Evolutionary conservation across 2,113 vertebrate genomes (phyloP).

Genomic region (Deroptyus accipitrinus): DNA sequence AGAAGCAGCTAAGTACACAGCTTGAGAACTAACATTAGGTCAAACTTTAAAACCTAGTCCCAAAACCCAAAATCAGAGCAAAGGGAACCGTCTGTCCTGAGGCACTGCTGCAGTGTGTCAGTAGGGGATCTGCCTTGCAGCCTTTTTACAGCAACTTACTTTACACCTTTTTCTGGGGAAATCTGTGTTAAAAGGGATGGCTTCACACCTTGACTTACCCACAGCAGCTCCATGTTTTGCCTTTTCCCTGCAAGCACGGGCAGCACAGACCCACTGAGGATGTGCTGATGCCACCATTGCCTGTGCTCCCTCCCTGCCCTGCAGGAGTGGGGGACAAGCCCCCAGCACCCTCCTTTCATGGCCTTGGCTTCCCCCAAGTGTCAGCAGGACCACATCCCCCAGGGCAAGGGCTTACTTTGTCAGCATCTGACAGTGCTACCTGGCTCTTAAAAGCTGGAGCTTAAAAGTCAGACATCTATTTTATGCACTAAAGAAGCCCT

Average conservation of each 20-base stretch:
- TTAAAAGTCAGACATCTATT: neutral
- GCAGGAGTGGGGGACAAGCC: neutral
- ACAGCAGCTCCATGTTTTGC: neutral
- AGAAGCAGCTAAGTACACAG: neutral
- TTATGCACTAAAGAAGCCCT: neutral
- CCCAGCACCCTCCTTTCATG: rapidly evolving
- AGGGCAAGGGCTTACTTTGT: neutral
- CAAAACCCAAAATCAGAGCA: neutral
- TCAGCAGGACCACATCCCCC: rapidly evolving
- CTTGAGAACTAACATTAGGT: neutral
- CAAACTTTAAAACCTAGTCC: neutral
- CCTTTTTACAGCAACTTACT: neutral
- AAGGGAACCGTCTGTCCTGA: neutral
- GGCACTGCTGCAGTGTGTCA: too few relatives aligned
- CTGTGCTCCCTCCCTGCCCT: neutral
- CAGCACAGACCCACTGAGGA: rapidly evolving
- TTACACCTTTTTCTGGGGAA: neutral
- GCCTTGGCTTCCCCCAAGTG: neutral
- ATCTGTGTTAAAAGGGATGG: neutral
- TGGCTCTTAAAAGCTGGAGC: neutral
- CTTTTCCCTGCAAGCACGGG: rapidly evolving
- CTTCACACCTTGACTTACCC: neutral
- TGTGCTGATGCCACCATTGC: rapidly evolving
- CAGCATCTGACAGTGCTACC: rapidly evolving
- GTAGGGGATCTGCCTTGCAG: neutral